These are phyloP conservation scores for Nothobranchius furzeri DNA, from an alignment of 2,113 vertebrate genomes.

Conservation along the genomic window DNA sequence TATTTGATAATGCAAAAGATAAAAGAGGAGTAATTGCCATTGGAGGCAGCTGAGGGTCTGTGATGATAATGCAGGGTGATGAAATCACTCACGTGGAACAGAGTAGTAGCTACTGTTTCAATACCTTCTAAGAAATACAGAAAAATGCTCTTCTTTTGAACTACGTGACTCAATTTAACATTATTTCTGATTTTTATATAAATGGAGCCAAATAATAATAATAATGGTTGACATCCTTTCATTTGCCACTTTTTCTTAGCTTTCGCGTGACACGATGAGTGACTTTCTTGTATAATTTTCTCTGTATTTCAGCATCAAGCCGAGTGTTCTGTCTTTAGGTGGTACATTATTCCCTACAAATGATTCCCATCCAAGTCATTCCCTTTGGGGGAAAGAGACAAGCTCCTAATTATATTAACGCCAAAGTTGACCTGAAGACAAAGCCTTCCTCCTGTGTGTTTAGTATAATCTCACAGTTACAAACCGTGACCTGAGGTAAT, in stretches of 20 bases:
- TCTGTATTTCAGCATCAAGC: conserved; percentile 49
- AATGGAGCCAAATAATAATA: conserved; percentile 50
- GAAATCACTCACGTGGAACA: background rate
- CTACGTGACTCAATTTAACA: conserved; percentile 22
- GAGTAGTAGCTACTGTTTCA: conserved; percentile 9
- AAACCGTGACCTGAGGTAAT: conserved; percentile 56
- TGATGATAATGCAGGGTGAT: conserved; percentile 11
- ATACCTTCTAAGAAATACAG: conserved; percentile 11
- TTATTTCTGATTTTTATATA: conserved; percentile 33
- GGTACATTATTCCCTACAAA: conserved; percentile 74
- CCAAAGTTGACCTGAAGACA: conserved; percentile 64
- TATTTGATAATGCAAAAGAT: background rate
- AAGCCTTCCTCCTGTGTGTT: conserved; percentile 45
- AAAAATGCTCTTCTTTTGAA: conserved; percentile 13
- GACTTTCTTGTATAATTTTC: conserved; percentile 66
- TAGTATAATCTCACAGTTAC: conserved; percentile 45
- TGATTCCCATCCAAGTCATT: conserved; percentile 65
- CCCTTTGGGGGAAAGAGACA: conserved; percentile 59
- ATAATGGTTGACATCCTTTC: conserved; percentile 33
- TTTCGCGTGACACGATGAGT: conserved; percentile 59
- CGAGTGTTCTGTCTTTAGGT: conserved; percentile 71
- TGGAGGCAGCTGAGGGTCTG: background rate
- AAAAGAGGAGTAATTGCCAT: background rate
- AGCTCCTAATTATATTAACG: conserved; percentile 71
- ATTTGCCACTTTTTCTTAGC: conserved; percentile 5